These are phyloP conservation scores for Gallinago paraguaiae DNA, from an alignment of 2,113 vertebrate genomes.

Conservation along the genomic window DNA sequence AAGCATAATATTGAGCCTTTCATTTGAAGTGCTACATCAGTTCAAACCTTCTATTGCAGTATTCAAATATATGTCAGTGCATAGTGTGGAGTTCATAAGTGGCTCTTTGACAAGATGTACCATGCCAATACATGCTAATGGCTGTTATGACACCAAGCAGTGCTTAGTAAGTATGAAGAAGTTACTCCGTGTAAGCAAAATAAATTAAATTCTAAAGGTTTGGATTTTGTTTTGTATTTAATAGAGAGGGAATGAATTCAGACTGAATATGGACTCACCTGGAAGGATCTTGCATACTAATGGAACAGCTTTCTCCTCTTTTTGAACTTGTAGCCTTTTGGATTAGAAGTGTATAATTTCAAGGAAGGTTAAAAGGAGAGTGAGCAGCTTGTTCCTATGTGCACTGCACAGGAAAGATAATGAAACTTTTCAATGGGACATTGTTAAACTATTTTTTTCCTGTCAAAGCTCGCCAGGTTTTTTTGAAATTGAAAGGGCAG, in stretches of 20 bases:
- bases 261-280: background rate
- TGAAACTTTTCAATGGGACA: background rate
- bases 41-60: conserved; percentile 32
- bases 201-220: conserved; percentile 14
- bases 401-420: background rate
- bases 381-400: background rate
- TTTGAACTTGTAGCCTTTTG: background rate
- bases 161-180: background rate
- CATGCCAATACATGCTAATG: background rate
- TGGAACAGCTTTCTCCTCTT: background rate
- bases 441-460: background rate
- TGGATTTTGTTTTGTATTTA: background rate
- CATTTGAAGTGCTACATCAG: conserved; percentile 32
- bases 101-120: conserved; percentile 41
- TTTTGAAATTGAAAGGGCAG: background rate
- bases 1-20: conserved; percentile 23
- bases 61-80: conserved; percentile 29
- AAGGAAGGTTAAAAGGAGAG: background rate
- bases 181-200: background rate
- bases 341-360: background rate
- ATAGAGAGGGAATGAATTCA: background rate
- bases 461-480: background rate
- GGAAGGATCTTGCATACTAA: background rate
- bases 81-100: conserved; percentile 11
- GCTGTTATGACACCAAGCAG: background rate